Base-by-base conservation (phyloP, 23 tunicate species). In the Oikopleura dioica region DNA sequence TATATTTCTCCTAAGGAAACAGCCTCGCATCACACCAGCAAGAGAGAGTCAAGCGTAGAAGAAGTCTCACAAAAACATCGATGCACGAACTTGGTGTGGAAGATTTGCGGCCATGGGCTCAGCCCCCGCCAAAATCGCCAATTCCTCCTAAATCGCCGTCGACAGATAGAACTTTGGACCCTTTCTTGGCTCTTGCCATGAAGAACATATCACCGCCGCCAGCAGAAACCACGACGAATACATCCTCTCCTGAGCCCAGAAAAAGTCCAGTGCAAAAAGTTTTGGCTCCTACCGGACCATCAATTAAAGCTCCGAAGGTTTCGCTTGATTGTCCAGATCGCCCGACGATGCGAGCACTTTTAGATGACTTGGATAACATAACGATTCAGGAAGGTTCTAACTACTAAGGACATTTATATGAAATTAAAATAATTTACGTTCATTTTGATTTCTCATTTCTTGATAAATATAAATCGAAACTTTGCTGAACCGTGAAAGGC, bases 61-160 rank as follows among this genome's bases (percentile, higher is more conserved):
- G 72, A 24, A 63, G 72, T 63, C 26, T 63, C 30, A 63, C 72
- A 28, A 63, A 63, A 28, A 12, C 26, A 63, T 63, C 72, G 2
- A 63, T 63, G 72, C 16, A 63, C 26, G 72, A 63, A 28, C 26
- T 63, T 2, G 72, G 72, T 2, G 72, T 63, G 16, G 72, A 63
- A 28, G 72, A 63, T 63, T 12, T 21, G 16, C 72, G 72, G 2
- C 72, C 72, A 21, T 63, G 72, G 72, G 72, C 72, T 12, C 72
- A 63, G 72, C 72, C 72, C 16, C 72, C 72, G 32, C 72, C 72
- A 63, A 63, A 63, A 63, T 63, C 72, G 72, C 72, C 72, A 16
- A 23, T 16, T 23, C 33, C 72, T 28, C 55, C 55, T 9, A 63
- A 63, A 63, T 63, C 72, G 16, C 72, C 72, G 72, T 12, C 29